Conservation (phyloP, 2,113 vertebrate species). For the Nymphicus hollandicus region DNA sequence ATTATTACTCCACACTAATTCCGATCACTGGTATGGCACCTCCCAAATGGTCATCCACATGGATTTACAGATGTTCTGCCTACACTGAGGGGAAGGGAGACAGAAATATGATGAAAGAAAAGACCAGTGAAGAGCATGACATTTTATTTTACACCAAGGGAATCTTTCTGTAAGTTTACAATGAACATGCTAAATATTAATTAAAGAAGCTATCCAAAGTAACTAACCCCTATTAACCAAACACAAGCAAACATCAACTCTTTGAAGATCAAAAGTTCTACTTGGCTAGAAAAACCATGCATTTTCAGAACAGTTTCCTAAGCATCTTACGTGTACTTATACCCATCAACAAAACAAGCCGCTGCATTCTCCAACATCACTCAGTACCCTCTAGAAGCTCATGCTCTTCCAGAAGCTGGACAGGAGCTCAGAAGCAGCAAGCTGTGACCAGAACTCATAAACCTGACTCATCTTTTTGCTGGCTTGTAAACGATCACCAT, state of each 20-base stretch:
- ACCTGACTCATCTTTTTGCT: neutral
- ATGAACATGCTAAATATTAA: neutral
- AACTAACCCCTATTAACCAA: neutral
- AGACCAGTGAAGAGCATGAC: neutral
- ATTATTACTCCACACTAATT: neutral
- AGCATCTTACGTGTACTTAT: accelerated
- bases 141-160: neutral
- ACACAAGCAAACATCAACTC: neutral
- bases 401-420: neutral
- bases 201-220: neutral
- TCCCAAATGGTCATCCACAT: neutral
- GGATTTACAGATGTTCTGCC: neutral
- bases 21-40: neutral
- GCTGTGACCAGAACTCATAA: neutral
- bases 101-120: neutral
- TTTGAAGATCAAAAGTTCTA: neutral
- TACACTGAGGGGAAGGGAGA: neutral
- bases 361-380: neutral
- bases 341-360: neutral
- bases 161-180: neutral
- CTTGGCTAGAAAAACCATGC: neutral
- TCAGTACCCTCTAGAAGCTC: neutral
- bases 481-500: neutral
- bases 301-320: neutral
- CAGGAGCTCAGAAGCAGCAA: neutral